Conservation (phyloP, 2,797 vertebrate genomes). For the Cryptoblepharus egeriae region DNA sequence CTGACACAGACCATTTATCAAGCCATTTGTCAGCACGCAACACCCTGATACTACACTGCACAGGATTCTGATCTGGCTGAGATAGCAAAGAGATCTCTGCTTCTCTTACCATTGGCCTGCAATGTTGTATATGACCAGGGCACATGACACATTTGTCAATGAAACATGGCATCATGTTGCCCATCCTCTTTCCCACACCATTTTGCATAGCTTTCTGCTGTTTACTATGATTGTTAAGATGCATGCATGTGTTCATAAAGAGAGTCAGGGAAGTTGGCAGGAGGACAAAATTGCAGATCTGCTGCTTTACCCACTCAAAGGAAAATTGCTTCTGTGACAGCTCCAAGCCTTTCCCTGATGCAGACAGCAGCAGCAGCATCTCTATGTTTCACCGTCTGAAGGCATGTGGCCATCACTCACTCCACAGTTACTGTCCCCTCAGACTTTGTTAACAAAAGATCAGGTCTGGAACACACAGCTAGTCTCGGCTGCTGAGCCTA, state of each 20-base stretch:
- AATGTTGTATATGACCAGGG: not conserved
- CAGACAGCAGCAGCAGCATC: not conserved
- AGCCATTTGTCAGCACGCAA: constrained; percentile 6
- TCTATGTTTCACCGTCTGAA: constrained; percentile 8
- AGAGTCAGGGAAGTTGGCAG: not conserved
- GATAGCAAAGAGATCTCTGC: not conserved
- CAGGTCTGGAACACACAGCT: constrained; percentile 26
- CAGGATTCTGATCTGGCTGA: not conserved
- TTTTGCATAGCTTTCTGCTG: not conserved
- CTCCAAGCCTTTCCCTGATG: constrained; percentile 2
- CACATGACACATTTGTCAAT: not conserved
- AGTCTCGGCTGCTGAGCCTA: constrained; percentile 10
- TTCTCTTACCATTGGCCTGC: not conserved
- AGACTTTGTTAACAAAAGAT: constrained; percentile 49
- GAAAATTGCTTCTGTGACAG: not conserved
- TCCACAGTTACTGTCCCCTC: constrained; percentile 30
- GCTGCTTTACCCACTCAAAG: constrained; percentile 8
- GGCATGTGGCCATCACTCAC: constrained; percentile 32
- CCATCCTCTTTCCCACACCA: not conserved
- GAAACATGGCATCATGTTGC: not conserved
- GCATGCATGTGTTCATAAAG: not conserved
- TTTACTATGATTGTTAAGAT: not conserved
- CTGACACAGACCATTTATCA: constrained; percentile 41
- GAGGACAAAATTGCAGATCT: not conserved
- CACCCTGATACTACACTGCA: not conserved